A percentile compares a stretch with the other conserved stretches of the same genome.
Evolutionary conservation across 2,797 vertebrate species (phyloP).

Genomic region (Diplodus puntazzo): DNA sequence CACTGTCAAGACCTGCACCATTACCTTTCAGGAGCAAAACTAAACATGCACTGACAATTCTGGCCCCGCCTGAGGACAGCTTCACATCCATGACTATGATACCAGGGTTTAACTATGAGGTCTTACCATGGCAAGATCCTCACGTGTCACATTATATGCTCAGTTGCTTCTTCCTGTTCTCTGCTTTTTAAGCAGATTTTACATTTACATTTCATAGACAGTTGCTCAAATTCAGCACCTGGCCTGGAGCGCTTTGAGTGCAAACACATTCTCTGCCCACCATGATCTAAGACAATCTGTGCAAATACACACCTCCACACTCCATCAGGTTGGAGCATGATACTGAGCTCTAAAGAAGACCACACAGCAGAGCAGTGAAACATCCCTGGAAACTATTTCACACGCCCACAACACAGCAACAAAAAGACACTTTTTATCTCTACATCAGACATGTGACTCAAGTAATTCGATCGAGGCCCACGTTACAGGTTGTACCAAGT

Average conservation of each 20-base stretch:
- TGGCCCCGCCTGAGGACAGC: neutral
- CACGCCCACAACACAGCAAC: conserved; percentile 11
- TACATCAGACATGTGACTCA: too few relatives aligned
- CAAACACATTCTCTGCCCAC: conserved; percentile 34
- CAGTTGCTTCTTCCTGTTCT: conserved; percentile 1
- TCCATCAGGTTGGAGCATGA: conserved; percentile 76
- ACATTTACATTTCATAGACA: neutral
- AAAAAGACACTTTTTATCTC: conserved; percentile 12
- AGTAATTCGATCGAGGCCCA: too few relatives aligned
- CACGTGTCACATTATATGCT: neutral
- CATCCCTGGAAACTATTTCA: conserved; percentile 42
- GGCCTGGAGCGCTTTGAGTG: conserved; percentile 32
- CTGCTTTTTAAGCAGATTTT: too few relatives aligned
- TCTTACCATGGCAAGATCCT: conserved; percentile 17
- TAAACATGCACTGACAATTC: neutral
- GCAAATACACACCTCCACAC: conserved; percentile 62
- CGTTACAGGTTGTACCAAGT: too few relatives aligned
- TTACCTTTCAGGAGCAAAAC: neutral
- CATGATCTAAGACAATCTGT: conserved; percentile 53
- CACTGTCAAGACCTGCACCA: neutral
- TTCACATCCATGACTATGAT: neutral
- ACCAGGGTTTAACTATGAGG: neutral
- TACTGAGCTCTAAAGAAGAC: conserved; percentile 56
- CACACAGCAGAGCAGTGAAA: conserved; percentile 66
- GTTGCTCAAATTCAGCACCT: conserved; percentile 26